Base-by-base conservation (phyloP, 2,113 vertebrate genomes). In the Chunga burmeisteri region DNA sequence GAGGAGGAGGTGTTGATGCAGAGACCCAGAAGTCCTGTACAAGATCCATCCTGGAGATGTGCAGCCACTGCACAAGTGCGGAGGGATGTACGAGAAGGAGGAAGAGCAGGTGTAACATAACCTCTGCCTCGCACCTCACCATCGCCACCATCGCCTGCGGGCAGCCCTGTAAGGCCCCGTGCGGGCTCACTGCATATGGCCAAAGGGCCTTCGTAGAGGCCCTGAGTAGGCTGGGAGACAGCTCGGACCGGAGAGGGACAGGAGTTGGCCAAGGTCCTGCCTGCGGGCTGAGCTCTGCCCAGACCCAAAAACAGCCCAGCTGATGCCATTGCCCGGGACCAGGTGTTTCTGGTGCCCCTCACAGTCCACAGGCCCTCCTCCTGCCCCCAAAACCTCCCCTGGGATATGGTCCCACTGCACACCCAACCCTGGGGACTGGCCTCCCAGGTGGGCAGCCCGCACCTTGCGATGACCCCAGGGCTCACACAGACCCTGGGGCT, bases 11-110 rank as follows among this genome's bases (percentile, higher is more conserved):
- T 11, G 53, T 14, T 38, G 47, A 20, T 68, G 52, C 1, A 0
- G 62, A 50, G 52, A 25, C 8, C 23, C 32, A 59, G 27, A 7
- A 3, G 40, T 16, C 19, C 44, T 23, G 10, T 32, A 10, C 56
- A 16, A 65, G 58, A 50, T 34, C 61, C 56, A 23, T 12, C 50
- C 75, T 6, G 10, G 34, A 29, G 56, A n/a, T 1, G 4, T 0
- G 1, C n/a, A 65, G 78, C 10, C 15, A 2, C 46, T 10, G 21
- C 40, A 5, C 0, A 1, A 66, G 53, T 56, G 63, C 2, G 1
- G 40, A 50, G 50, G 4, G 7, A 3, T 4, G 7, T 36, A 40
- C 2, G 5, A 56, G 47, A 18, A 53, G 42, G n/a, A 74, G 34
- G 29, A 86, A 44, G 36, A 61, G 32, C 0, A 2, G 47, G 34